Percentiles rank a stretch among this genome's conserved stretches.
Evolutionary conservation across 2,888 invertebrate species (phyloP).

Genomic region (Sphaerophoria rueppellii): DNA sequence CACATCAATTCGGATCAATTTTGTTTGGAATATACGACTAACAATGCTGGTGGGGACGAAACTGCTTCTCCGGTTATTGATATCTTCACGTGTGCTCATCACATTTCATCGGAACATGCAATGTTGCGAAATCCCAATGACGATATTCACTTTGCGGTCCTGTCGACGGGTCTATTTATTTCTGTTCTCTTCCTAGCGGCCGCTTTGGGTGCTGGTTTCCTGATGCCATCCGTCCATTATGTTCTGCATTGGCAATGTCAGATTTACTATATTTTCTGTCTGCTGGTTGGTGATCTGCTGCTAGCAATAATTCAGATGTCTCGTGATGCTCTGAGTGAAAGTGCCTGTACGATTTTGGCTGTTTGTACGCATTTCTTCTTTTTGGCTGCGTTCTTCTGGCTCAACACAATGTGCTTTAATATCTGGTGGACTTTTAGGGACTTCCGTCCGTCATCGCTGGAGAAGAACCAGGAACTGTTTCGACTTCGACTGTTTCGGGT

Average conservation of each 20-base stretch:
- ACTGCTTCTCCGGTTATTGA: slow-evolving; percentile 80
- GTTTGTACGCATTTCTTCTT: slow-evolving; percentile 94
- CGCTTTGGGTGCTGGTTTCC: slow-evolving; percentile 90
- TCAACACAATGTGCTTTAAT: slow-evolving; percentile 97
- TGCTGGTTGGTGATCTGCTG: slow-evolving; percentile 90
- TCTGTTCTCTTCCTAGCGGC: slow-evolving; percentile 92
- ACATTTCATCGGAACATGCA: slow-evolving; percentile 80
- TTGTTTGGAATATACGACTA: slow-evolving; percentile 75
- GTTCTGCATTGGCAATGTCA: slow-evolving; percentile 95
- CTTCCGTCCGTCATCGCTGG: slow-evolving; percentile 91
- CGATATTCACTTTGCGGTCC: slow-evolving; percentile 87
- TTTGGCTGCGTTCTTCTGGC: slow-evolving; percentile 95
- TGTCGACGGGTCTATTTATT: slow-evolving; percentile 90
- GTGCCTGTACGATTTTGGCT: slow-evolving; percentile 85
- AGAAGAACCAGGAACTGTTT: slow-evolving; percentile 92
- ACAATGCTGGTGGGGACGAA: slow-evolving; percentile 1
- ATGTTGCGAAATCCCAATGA: slow-evolving; percentile 63
- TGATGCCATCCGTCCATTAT: slow-evolving; percentile 92
- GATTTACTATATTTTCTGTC: slow-evolving; percentile 92
- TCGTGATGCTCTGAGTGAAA: slow-evolving; percentile 84
- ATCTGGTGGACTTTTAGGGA: slow-evolving; percentile 96
- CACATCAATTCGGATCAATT: slow-evolving; percentile 73
- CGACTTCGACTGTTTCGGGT: slow-evolving; percentile 90
- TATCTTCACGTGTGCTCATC: slow-evolving; percentile 86
- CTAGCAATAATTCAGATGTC: slow-evolving; percentile 90